A percentile compares a stretch with the other conserved stretches of the same genome.
These are phyloP conservation scores for Artibeus lituratus DNA, from an alignment of 2,797 vertebrate genomes.

Conservation along the genomic window DNA sequence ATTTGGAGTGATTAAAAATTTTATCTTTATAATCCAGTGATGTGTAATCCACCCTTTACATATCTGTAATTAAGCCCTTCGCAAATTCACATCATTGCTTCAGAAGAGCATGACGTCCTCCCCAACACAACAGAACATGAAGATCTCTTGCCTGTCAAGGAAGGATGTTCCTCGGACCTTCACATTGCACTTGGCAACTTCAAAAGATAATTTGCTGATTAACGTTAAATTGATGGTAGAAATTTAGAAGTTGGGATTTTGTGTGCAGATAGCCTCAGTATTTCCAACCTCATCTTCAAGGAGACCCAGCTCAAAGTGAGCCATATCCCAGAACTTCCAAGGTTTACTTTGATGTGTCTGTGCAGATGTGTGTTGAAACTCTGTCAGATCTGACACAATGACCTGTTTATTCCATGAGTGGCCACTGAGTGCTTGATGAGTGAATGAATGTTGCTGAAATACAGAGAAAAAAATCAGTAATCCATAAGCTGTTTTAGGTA, in stretches of 20 bases:
- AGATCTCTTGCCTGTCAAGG: background rate
- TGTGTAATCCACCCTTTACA: background rate
- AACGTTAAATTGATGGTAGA: background rate
- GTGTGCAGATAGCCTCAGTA: background rate
- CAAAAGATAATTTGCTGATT: background rate
- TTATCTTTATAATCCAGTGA: background rate
- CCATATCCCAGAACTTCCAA: background rate
- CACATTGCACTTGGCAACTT: background rate
- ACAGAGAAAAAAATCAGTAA: background rate
- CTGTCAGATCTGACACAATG: background rate
- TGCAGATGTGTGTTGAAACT: background rate
- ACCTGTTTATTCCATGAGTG: background rate
- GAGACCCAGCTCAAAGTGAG: background rate
- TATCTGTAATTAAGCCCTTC: background rate
- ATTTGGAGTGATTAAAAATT: background rate
- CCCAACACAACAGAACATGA: background rate
- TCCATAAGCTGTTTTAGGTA: background rate
- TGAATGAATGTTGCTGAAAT: background rate
- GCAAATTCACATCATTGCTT: background rate
- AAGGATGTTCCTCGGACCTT: background rate
- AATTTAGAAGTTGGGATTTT: background rate
- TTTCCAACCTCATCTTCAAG: too few relatives aligned
- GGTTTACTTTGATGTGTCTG: fast-evolving
- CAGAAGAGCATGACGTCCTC: background rate
- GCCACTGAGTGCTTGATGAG: background rate